Conservation (phyloP, 53 echinoderm and acorn worm species). For the Mesocentrotus franciscanus region DNA sequence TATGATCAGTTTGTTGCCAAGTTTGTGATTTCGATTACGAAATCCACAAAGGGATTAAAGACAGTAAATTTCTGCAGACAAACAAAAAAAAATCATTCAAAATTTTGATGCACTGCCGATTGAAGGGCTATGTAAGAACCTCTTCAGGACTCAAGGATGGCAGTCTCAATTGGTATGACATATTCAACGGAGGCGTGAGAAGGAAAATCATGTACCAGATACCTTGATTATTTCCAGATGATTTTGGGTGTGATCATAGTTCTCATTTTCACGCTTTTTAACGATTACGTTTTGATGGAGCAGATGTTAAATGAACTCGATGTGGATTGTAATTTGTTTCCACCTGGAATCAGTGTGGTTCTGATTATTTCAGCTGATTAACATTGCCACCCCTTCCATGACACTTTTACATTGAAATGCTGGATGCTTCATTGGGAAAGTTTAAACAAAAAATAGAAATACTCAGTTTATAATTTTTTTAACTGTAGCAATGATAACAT, state of each 20-base stretch:
- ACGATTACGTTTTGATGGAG: not conserved
- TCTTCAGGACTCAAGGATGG: not conserved
- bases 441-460: no score
- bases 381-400: not conserved
- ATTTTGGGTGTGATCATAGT: not conserved
- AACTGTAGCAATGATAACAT: no score
- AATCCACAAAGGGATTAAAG: no score
- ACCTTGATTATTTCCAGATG: not conserved
- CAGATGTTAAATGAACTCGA: not conserved
- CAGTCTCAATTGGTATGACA: not conserved
- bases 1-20: no score
- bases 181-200: constrained; percentile 10
- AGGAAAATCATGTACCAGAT: not conserved
- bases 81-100: no score
- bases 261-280: not conserved
- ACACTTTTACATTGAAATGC: not conserved
- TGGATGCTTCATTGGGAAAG: not conserved
- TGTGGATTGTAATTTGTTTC: not conserved
- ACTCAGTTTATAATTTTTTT: no score
- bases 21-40: no score
- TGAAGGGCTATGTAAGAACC: not conserved
- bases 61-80: no score
- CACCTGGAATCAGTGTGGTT: not conserved
- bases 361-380: not conserved
- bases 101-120: no score